Base-by-base conservation (phyloP, 1,140 invertebrate species). In the Bombyx mandarina region DNA sequence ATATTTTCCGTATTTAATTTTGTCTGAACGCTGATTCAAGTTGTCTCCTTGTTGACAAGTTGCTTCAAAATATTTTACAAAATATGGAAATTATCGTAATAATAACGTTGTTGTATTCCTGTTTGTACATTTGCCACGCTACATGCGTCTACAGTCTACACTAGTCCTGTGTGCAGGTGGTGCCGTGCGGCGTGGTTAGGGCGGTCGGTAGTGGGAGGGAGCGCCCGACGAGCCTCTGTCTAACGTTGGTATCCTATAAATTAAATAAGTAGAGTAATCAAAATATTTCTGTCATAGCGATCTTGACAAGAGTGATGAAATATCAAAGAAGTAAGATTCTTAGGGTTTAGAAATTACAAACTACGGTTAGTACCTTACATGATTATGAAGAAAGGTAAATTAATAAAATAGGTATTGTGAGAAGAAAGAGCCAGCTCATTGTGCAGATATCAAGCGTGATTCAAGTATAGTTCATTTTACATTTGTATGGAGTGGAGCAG, bases 181-280 rank as follows among this genome's bases (percentile, higher is more conserved):
- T 58, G 76, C 75, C 60, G 66, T 74, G 60, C 35, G 42, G 44
- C 75, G 52, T 69, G 61, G 66, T 88, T 71, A 75, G 12, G 77
- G 71, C 59, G 75, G 74, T n/a, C 77, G 70, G 68, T 70, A 75
- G 56, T 73, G 75, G 52, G 66, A 35, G 43, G 67, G 43, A 51
- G 45, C 53, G 59, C 47, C 47, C 55, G 44, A 35, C 52, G 55
- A 43, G 63, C 54, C 10, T 56, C 49, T 8, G 50, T 85, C 82
- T 82, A 88, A 66, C 72, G 83, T 66, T 76, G 83, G 68, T 84
- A 86, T 57, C 76, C 85, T 88, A 76, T 43, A 77, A 79, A 42
- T 26, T 42, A 8, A 35, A 35, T 35, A 5, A 3, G 4, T 35
- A 35, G 26, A 35, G 26, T 5, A 35, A 35, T 35, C 26, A 35